Conservation (phyloP, 2,888 invertebrate species). For the Clistopyga incitator region DNA sequence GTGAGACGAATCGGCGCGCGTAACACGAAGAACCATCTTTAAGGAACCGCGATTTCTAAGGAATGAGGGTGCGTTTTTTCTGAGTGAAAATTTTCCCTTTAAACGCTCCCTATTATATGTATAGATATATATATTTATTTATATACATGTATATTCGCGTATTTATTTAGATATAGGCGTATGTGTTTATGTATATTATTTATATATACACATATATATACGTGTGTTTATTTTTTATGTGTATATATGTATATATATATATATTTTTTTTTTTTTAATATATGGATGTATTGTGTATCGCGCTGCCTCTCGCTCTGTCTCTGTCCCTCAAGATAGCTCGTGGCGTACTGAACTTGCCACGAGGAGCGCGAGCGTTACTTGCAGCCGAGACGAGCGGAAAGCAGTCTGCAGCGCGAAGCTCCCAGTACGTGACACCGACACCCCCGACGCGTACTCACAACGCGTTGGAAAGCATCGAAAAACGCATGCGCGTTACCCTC, state of each 20-base stretch:
- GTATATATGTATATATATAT: not conserved
- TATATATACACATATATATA: slow-evolving; percentile 6
- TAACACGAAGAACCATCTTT: slow-evolving; percentile 44
- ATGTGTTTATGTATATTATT: slow-evolving; percentile 15
- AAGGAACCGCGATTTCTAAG: slow-evolving; percentile 31
- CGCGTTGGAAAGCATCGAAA: slow-evolving; percentile 21
- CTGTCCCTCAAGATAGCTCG: slow-evolving; percentile 45
- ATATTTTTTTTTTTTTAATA: not conserved
- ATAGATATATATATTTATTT: not conserved
- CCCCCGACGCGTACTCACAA: slow-evolving; percentile 28
- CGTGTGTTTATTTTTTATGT: not conserved
- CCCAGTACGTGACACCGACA: slow-evolving; percentile 25
- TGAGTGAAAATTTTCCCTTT: not conserved
- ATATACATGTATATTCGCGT: not conserved
- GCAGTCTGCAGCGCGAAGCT: slow-evolving; percentile 24
- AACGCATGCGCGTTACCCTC: slow-evolving; percentile 64
- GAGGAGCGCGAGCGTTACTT: slow-evolving; percentile 37
- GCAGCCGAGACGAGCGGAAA: slow-evolving; percentile 31
- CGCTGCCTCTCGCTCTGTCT: not conserved
- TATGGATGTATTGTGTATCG: not conserved
- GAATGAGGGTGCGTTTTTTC: slow-evolving; percentile 25
- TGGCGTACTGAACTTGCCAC: slow-evolving; percentile 54
- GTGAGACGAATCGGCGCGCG: slow-evolving; percentile 33
- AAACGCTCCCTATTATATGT: slow-evolving; percentile 5
- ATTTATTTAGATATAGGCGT: no score